Evolutionary conservation across 2,888 invertebrate species (phyloP).

Genomic region (Rhagium mordax): DNA sequence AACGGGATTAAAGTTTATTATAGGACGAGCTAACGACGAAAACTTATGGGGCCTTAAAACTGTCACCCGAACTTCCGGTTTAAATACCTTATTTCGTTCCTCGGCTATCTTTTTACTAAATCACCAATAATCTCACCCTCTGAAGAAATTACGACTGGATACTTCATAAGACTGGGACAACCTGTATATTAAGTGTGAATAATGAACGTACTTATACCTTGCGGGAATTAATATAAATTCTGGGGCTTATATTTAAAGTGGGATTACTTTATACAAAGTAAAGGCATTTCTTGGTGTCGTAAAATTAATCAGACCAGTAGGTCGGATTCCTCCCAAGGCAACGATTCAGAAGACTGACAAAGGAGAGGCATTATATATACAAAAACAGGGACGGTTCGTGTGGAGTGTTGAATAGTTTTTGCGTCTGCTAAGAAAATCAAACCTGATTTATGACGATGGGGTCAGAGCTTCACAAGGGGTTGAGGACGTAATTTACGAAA

Average conservation of each 20-base stretch:
- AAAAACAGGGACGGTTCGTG: constrained; percentile 25
- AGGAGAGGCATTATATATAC: constrained; percentile 32
- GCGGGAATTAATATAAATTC: constrained; percentile 38
- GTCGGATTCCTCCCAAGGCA: constrained; percentile 43
- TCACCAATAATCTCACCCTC: constrained; percentile 6
- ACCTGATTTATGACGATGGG: constrained; percentile 26
- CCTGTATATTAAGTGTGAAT: not conserved
- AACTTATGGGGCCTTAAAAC: constrained; percentile 21
- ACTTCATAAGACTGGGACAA: not conserved
- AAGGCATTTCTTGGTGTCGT: constrained; percentile 48
- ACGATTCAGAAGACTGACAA: constrained; percentile 40
- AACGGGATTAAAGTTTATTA: constrained; percentile 2
- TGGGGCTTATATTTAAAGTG: constrained; percentile 29
- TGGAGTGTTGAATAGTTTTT: constrained; percentile 10
- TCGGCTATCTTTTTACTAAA: constrained; percentile 15
- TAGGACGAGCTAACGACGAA: not conserved
- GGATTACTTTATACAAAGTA: constrained; percentile 44
- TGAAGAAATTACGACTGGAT: not conserved
- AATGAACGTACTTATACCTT: constrained; percentile 27
- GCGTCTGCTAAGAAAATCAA: constrained; percentile 22
- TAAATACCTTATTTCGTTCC: constrained; percentile 1
- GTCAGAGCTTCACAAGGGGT: not conserved
- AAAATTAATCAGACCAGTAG: constrained; percentile 51
- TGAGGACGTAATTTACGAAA: not conserved
- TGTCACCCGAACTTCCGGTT: constrained; percentile 17